These are phyloP conservation scores for Panthera leo DNA, from an alignment of 2,113 vertebrate species.

Conservation along the genomic window DNA sequence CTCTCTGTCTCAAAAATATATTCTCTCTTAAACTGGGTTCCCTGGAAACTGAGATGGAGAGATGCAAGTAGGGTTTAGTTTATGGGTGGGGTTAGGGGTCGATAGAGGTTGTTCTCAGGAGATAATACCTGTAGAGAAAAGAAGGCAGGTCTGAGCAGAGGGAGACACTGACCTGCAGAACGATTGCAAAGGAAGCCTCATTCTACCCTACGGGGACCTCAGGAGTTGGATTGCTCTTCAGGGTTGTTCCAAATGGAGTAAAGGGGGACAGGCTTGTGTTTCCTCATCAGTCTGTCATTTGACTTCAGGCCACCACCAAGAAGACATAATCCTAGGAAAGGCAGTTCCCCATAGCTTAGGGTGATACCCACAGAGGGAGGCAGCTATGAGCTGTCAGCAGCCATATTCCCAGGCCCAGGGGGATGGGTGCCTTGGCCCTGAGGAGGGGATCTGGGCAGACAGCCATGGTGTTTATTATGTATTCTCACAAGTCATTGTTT, in stretches of 20 bases:
- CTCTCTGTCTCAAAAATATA: not conserved
- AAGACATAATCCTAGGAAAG: not conserved
- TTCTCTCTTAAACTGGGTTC: not conserved
- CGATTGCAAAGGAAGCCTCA: not conserved
- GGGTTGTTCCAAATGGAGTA: not conserved
- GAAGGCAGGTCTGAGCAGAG: not conserved
- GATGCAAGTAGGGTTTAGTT: not conserved
- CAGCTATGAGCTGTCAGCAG: not conserved
- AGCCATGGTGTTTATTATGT: not conserved
- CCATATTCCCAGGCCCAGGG: not conserved
- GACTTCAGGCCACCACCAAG: not conserved
- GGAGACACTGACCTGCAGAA: not conserved
- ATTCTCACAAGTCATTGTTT: not conserved
- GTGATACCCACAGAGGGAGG: not conserved
- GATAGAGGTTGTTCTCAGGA: not conserved
- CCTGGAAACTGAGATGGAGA: not conserved
- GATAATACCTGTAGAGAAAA: not conserved
- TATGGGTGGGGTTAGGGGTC: fast-evolving
- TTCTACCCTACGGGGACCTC: not conserved
- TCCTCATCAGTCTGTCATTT: not conserved
- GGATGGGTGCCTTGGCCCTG: not conserved
- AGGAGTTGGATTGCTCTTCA: not conserved
- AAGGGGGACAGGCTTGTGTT: not conserved
- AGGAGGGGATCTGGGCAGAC: not conserved
- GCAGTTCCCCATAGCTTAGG: not conserved